These are phyloP conservation scores for Acanthiza pusilla DNA, from an alignment of 2,797 vertebrate genomes.

Conservation along the genomic window DNA sequence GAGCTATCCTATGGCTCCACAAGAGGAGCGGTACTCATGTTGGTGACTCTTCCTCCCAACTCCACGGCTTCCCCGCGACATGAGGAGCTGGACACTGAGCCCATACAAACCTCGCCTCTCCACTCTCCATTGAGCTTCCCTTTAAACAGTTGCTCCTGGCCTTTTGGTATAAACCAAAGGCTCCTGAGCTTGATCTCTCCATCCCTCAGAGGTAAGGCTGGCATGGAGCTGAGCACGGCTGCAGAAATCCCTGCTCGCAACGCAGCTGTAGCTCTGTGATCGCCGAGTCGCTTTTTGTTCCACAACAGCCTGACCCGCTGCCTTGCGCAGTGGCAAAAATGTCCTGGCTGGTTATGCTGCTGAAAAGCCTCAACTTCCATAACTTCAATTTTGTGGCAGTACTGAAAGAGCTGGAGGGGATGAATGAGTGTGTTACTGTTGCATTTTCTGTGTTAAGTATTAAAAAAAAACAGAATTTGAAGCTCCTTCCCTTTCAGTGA, in stretches of 20 bases:
- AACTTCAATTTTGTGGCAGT: neutral
- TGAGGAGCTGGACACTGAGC: neutral
- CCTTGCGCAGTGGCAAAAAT: neutral
- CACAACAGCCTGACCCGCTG: neutral
- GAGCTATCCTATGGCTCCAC: rapidly evolving
- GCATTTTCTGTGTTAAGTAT: neutral
- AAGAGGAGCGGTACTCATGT: rapidly evolving
- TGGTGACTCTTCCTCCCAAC: rapidly evolving
- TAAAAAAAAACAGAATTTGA: neutral
- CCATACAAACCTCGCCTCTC: neutral
- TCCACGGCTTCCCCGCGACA: rapidly evolving
- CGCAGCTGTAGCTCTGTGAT: neutral
- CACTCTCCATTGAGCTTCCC: rapidly evolving
- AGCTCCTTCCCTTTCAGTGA: neutral
- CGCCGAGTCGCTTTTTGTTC: neutral
- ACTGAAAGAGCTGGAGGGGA: neutral
- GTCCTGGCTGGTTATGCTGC: neutral
- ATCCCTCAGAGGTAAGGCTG: neutral
- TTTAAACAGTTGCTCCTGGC: rapidly evolving
- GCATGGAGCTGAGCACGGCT: neutral
- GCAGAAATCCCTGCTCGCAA: neutral
- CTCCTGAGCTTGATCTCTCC: neutral
- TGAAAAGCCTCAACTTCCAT: neutral
- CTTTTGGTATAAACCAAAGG: neutral
- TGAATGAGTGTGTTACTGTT: neutral